Percentiles rank a stretch among this genome's conserved stretches.
These are phyloP conservation scores for Alitta virens DNA, from an alignment of 2,888 invertebrate genomes.

Conservation along the genomic window DNA sequence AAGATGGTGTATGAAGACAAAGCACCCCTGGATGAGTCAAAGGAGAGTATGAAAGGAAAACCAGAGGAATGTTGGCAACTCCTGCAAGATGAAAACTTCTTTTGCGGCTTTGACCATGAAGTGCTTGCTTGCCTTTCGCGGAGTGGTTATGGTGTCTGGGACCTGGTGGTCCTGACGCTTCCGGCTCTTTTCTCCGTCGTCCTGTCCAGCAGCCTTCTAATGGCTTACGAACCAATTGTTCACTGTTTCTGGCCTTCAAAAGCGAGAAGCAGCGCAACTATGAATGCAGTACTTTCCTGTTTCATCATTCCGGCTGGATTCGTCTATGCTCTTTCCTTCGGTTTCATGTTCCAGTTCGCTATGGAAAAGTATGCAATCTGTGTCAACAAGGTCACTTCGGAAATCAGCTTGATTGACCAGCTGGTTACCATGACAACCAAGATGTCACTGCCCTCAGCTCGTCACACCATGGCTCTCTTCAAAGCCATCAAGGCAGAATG, in stretches of 20 bases:
- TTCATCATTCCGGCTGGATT: slow-evolving; percentile 40
- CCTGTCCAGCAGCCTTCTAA: slow-evolving; percentile 1
- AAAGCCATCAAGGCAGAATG: slow-evolving; percentile 39
- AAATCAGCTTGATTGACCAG: slow-evolving; percentile 44
- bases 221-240: slow-evolving; percentile 11
- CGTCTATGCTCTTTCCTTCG: slow-evolving; percentile 44
- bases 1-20: too few relatives aligned
- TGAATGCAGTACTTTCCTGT: slow-evolving; percentile 25
- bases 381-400: slow-evolving; percentile 35
- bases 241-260: slow-evolving; percentile 15
- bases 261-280: neutral
- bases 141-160: slow-evolving; percentile 4
- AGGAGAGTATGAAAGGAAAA: too few relatives aligned
- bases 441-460: slow-evolving; percentile 26
- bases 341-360: slow-evolving; percentile 40
- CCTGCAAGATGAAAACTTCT: slow-evolving; percentile 9
- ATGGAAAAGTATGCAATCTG: slow-evolving; percentile 36
- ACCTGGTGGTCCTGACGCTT: slow-evolving; percentile 15
- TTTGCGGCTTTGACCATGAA: slow-evolving; percentile 15
- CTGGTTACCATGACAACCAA: slow-evolving; percentile 39
- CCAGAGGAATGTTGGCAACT: neutral
- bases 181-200: slow-evolving; percentile 19
- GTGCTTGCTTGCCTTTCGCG: slow-evolving; percentile 3
- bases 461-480: slow-evolving; percentile 29
- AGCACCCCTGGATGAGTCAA: too few relatives aligned